Evolutionary conservation across 2,797 vertebrate species (phyloP), one percentile per base, ranked within the genome.

Genomic region (Poeciliopsis presidionis): DNA sequence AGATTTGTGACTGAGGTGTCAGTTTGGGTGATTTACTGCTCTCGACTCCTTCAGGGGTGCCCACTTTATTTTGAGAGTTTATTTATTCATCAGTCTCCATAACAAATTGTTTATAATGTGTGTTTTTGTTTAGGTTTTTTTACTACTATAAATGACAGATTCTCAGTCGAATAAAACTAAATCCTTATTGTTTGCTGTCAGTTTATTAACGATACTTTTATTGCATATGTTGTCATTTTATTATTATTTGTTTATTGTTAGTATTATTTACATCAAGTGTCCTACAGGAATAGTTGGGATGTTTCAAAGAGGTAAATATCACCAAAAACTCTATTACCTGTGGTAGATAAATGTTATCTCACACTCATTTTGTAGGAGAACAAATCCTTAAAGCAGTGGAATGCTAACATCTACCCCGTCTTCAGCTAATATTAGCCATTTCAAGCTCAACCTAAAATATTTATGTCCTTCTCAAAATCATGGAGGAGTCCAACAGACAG

Each of bases 1-100:
- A 73, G 80, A 91, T 79, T 63, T 85, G 51, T 51, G 75, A 80
- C 59, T 25, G 41, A 78, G 45, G 70, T 67, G 75, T 84, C 80
- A 74, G 5, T 12, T 80, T 73, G 47, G 75, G 76, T 39, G 73
- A 72, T 73, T 76, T 69, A 69, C 65, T 18, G 18, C 22, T 43
- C 22, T 3, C 12, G 63, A 41, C 3, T 47, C 53, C 46, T 53
- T 76, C 12, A 41, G 11, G 14, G 33, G n/a, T 12, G 33, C 4
- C 2, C 30, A n/a, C 22, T 30, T 43, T 41, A 28, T 41, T 69
- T 16, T 45, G n/a, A 25, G 14, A 45, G 16, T 14, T 16, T 25
- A 63, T 41, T 22, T 22, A 51, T 11, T 12, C 5, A 49, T 8
- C 20, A 73, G 11, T 43, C 36, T 30, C 4, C 13, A 2, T 51